These are phyloP conservation scores for Mugil cephalus DNA, from an alignment of 2,113 vertebrate genomes.

Conservation along the genomic window DNA sequence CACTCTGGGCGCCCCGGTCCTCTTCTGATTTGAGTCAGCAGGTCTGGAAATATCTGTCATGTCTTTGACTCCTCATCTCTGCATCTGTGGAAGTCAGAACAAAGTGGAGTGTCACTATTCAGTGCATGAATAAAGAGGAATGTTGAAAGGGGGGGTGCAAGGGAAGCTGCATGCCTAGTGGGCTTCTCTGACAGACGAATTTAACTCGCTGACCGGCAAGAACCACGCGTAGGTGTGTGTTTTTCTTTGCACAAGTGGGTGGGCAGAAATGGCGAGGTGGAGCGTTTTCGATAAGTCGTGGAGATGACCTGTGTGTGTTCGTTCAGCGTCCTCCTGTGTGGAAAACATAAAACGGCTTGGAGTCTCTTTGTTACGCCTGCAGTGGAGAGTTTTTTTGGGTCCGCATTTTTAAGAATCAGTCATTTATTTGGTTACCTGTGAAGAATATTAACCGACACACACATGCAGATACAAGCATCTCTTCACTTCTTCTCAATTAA, in stretches of 20 bases:
- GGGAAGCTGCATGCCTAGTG: neutral
- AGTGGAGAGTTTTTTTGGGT: neutral
- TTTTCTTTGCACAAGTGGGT: constrained; percentile 25
- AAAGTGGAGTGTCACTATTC: constrained; percentile 1
- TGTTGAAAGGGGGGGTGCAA: neutral
- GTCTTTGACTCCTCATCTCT: constrained; percentile 21
- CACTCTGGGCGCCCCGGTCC: neutral
- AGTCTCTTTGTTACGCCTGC: constrained; percentile 27
- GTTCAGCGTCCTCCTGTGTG: neutral
- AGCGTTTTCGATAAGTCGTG: constrained; percentile 7
- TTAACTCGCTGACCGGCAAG: constrained; percentile 11
- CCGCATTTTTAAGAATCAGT: neutral
- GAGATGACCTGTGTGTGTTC: constrained; percentile 1
- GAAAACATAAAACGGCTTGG: constrained; percentile 50
- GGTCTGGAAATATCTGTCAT: constrained; percentile 14
- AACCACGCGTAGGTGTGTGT: constrained; percentile 24
- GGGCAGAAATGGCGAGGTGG: constrained; percentile 27
- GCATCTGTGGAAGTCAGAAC: constrained; percentile 5
- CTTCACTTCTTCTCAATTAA: too few relatives aligned
- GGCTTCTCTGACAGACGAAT: constrained; percentile 7
- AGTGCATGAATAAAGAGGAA: neutral
- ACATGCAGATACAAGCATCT: neutral
- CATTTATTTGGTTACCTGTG: neutral
- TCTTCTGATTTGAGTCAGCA: constrained; percentile 19
- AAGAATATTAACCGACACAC: constrained; percentile 29